Evolutionary conservation across 2,113 vertebrate species (phyloP).

Genomic region (Formicarius rufipectus): DNA sequence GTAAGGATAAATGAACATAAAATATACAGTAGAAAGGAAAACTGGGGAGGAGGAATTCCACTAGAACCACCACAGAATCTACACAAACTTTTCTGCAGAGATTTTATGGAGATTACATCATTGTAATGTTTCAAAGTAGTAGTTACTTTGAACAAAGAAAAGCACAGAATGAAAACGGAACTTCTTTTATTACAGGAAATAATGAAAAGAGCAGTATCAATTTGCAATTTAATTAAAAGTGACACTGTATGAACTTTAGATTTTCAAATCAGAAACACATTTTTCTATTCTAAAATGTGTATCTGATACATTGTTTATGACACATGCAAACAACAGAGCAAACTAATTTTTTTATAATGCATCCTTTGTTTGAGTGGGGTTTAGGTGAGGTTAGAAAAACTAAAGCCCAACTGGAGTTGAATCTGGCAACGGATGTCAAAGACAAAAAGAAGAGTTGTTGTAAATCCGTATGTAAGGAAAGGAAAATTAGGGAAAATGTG

Average conservation of each 20-base stretch:
- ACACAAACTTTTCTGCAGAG: background rate
- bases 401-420: background rate
- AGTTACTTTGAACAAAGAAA: background rate
- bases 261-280: background rate
- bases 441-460: background rate
- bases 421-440: background rate
- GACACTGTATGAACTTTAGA: background rate
- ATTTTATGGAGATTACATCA: background rate
- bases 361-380: background rate
- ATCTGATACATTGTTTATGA: background rate
- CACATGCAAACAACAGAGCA: background rate
- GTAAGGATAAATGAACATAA: background rate
- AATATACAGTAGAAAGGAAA: background rate
- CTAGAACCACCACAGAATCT: background rate
- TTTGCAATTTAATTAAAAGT: background rate
- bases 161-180: background rate
- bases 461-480: background rate
- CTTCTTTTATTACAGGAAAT: background rate
- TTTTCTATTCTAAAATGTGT: background rate
- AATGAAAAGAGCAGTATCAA: background rate
- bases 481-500: background rate
- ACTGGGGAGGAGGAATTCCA: background rate
- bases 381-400: background rate
- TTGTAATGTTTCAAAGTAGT: background rate
- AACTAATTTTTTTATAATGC: background rate